Percentiles rank a stretch among this genome's conserved stretches.
phyloP scores from a whole-genome alignment of 1,140 invertebrate genomes.

The Theocolax elegans region DNA sequence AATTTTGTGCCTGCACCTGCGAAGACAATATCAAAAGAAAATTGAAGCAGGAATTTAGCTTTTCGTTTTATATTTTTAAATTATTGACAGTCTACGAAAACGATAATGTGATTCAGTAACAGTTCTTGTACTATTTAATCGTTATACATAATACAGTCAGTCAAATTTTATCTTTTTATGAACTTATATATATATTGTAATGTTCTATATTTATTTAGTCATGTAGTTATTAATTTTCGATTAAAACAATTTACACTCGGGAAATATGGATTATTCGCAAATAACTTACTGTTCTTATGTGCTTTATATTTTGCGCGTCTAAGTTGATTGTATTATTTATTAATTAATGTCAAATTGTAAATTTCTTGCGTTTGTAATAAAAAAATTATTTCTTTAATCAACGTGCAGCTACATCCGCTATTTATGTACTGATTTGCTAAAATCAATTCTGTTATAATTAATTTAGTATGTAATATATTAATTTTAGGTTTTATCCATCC shows the following conservation, averaged over 20 bases:
- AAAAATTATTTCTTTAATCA: neutral
- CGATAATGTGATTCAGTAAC: neutral
- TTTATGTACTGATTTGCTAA: too few relatives aligned
- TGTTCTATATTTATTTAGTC: conserved; percentile 9
- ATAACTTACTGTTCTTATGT: conserved; percentile 20
- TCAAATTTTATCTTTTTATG: neutral
- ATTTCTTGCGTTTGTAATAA: neutral
- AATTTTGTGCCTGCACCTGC: neutral
- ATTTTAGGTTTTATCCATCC: neutral
- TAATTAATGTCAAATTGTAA: neutral
- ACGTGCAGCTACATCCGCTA: neutral
- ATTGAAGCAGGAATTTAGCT: neutral
- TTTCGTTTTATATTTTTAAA: too few relatives aligned
- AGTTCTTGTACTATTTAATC: conserved; percentile 19
- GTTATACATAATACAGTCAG: conserved; percentile 6
- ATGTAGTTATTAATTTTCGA: too few relatives aligned
- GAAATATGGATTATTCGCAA: conserved; percentile 26
- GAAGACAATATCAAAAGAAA: conserved; percentile 4
- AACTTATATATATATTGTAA: too few relatives aligned
- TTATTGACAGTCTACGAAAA: too few relatives aligned
- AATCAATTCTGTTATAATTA: neutral
- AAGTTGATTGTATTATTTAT: conserved; percentile 39
- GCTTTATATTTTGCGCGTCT: neutral
- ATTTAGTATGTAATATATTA: neutral
- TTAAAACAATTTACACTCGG: neutral